Percentiles rank a stretch among this genome's conserved stretches.
phyloP scores from a whole-genome alignment of 1,140 invertebrate species.

The Drosophila cardini region DNA sequence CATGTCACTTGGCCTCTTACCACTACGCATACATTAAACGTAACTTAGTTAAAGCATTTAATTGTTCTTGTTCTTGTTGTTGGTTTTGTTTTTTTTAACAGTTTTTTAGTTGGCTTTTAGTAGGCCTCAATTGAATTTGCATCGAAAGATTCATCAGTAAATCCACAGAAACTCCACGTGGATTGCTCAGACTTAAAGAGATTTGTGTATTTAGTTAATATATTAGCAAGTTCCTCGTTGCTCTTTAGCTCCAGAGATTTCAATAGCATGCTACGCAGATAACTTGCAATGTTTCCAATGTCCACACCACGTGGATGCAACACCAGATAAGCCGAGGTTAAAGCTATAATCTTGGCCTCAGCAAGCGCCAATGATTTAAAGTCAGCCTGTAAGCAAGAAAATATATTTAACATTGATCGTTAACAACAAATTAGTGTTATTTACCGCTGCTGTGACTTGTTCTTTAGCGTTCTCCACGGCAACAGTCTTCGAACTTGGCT shows the following conservation, averaged over 20 bases:
- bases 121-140: slow-evolving; percentile 27
- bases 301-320: slow-evolving; percentile 95
- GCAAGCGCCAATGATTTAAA: slow-evolving; percentile 85
- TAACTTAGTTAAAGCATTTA: slow-evolving; percentile 77
- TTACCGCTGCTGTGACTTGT: slow-evolving; percentile 33
- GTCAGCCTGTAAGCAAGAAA: slow-evolving; percentile 28
- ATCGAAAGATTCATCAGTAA: slow-evolving; percentile 70
- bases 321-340: slow-evolving; percentile 93
- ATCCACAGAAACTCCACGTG: slow-evolving; percentile 90
- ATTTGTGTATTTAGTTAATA: slow-evolving; percentile 90
- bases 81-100: slow-evolving; percentile 29
- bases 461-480: slow-evolving; percentile 6
- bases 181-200: slow-evolving; percentile 87
- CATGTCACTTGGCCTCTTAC: slow-evolving; percentile 53
- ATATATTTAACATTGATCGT: background rate
- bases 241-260: slow-evolving; percentile 87
- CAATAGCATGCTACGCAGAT: slow-evolving; percentile 89
- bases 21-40: slow-evolving; percentile 55
- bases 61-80: slow-evolving; percentile 46
- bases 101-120: slow-evolving; percentile 16
- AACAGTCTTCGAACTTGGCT: slow-evolving; percentile 27
- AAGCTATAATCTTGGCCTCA: slow-evolving; percentile 90
- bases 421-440: background rate
- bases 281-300: slow-evolving; percentile 93
- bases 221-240: slow-evolving; percentile 88